phyloP scores from a whole-genome alignment of 2,797 vertebrate species.

The Epinephelus coioides region DNA sequence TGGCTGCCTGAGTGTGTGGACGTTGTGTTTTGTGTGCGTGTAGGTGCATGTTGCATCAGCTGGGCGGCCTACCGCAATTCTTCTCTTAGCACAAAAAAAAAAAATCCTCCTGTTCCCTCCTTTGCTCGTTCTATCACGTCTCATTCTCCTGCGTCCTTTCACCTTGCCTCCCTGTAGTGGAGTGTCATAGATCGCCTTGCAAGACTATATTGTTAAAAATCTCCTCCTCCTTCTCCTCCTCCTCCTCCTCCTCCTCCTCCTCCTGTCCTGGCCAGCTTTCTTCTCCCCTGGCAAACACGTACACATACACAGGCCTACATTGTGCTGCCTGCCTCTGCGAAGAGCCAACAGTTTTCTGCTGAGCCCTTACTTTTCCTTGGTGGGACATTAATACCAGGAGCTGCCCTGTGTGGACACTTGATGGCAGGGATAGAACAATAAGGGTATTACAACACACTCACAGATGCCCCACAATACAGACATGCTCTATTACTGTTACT shows the following conservation, averaged over 20 bases:
- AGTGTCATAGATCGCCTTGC: constrained; percentile 57
- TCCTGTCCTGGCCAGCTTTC: constrained; percentile 54
- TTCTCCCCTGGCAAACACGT: constrained; percentile 55
- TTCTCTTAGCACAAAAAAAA: constrained; percentile 17
- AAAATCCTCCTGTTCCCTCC: constrained; percentile 41
- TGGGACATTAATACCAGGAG: constrained; percentile 73
- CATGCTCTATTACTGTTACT: constrained; percentile 71
- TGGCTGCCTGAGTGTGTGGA: constrained; percentile 46
- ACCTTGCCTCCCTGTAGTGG: constrained; percentile 49
- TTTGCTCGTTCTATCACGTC: constrained; percentile 27
- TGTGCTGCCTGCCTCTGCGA: constrained; percentile 64
- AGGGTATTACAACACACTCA: constrained; percentile 69
- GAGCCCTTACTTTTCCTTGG: constrained; percentile 70
- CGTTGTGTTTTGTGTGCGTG: constrained; percentile 40
- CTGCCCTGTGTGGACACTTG: constrained; percentile 70
- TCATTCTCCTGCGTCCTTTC: constrained; percentile 52
- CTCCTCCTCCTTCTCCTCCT: constrained; percentile 29
- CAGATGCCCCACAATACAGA: constrained; percentile 66
- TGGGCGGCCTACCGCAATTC: constrained; percentile 35
- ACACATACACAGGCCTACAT: constrained; percentile 61
- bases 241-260: constrained; percentile 20
- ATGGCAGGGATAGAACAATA: constrained; percentile 72
- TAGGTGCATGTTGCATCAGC: constrained; percentile 53
- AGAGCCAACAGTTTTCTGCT: constrained; percentile 76
- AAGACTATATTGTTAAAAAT: constrained; percentile 58